Evolutionary conservation across 1,140 invertebrate species (phyloP).

Genomic region (Drosophila baimaii): DNA sequence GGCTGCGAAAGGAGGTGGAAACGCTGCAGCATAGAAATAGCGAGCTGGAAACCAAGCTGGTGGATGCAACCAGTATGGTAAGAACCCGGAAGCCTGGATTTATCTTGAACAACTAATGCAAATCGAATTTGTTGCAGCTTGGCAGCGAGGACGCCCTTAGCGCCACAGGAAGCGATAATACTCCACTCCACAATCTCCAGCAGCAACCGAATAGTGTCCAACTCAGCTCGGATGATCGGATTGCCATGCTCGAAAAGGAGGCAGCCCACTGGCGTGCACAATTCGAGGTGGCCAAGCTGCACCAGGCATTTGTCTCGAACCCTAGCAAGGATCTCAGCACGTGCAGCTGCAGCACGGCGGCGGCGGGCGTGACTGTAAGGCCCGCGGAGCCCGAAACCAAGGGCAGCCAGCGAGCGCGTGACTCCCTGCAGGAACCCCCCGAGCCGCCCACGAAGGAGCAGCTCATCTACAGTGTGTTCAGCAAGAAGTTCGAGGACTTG

Average conservation of each 20-base stretch:
- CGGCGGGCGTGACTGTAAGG: conserved; percentile 69
- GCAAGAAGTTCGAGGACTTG: conserved; percentile 79
- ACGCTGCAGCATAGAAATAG: conserved; percentile 85
- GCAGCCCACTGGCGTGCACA: conserved; percentile 86
- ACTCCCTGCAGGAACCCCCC: conserved; percentile 60
- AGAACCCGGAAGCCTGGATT: too few species aligned
- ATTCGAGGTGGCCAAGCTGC: conserved; percentile 86
- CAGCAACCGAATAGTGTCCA: conserved; percentile 32
- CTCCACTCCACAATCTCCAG: conserved; percentile 66
- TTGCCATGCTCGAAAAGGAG: conserved; percentile 86
- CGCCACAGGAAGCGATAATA: conserved; percentile 84
- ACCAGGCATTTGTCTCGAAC: conserved; percentile 75
- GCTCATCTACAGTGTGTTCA: conserved; percentile 74
- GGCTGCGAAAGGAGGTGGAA: conserved; percentile 85
- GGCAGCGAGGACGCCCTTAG: conserved; percentile 87
- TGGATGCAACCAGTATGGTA: conserved; percentile 83
- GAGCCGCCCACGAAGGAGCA: conserved; percentile 73
- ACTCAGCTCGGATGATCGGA: conserved; percentile 68
- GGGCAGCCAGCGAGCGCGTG: conserved; percentile 48
- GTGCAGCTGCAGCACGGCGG: conserved; percentile 76
- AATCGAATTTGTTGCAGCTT: conserved; percentile 79
- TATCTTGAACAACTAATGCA: not conserved
- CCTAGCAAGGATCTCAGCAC: conserved; percentile 59
- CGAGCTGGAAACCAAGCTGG: conserved; percentile 84
- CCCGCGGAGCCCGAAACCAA: conserved; percentile 48